Evolutionary conservation across 2,113 vertebrate genomes (phyloP).

Genomic region (Riparia riparia): DNA sequence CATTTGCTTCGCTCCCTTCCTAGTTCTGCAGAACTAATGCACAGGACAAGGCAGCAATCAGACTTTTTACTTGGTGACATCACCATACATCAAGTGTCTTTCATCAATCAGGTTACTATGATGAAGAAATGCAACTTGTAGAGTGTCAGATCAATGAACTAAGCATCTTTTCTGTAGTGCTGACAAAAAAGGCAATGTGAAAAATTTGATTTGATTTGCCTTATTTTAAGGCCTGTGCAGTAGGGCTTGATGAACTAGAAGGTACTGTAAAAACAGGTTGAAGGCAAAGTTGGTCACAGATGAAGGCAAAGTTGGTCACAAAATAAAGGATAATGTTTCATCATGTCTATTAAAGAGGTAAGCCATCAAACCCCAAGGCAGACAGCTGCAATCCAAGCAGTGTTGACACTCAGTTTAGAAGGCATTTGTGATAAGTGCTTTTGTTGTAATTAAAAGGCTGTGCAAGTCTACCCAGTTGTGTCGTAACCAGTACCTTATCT

Average conservation of each 20-base stretch:
- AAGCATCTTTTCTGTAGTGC: background rate
- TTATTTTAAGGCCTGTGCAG: background rate
- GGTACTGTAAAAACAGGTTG: background rate
- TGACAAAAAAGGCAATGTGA: background rate
- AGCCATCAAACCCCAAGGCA: background rate
- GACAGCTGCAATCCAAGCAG: constrained; percentile 3
- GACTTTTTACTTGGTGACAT: constrained; percentile 16
- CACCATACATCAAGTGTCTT: constrained; percentile 11
- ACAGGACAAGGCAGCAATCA: background rate
- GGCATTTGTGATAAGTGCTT: constrained; percentile 26
- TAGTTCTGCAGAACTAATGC: background rate
- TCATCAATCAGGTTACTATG: background rate
- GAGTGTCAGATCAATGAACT: constrained; percentile 6
- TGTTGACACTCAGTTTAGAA: constrained; percentile 20
- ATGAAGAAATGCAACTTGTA: constrained; percentile 7
- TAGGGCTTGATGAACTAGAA: background rate
- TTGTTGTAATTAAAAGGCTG: constrained; percentile 53
- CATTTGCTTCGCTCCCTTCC: background rate
- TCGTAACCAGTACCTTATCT: constrained; percentile 38
- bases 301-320: background rate
- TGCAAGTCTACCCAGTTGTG: constrained; percentile 4
- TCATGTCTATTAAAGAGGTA: background rate
- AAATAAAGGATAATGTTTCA: background rate
- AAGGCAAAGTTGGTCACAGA: background rate
- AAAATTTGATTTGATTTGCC: background rate